Conservation (phyloP, 2,797 vertebrate genomes). For the Pampus argenteus region DNA sequence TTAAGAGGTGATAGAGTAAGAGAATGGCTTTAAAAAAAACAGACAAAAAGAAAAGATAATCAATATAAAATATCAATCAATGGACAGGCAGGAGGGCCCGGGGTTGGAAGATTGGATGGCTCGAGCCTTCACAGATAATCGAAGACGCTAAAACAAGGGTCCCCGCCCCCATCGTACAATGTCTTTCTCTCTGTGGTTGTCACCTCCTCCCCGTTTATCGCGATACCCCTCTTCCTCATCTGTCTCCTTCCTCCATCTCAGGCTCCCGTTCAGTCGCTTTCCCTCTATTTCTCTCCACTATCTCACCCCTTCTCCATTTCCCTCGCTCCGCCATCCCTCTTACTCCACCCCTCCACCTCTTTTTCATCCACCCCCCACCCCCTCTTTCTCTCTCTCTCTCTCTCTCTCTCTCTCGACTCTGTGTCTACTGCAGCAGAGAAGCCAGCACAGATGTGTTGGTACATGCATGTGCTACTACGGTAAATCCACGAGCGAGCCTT, state of each 20-base stretch:
- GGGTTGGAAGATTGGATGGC: constrained; percentile 60
- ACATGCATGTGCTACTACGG: constrained; percentile 63
- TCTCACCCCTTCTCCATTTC: constrained; percentile 73
- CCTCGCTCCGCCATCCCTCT: constrained; percentile 53
- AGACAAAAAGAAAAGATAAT: constrained; percentile 70
- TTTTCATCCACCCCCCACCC: constrained; percentile 36
- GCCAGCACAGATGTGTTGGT: constrained; percentile 75
- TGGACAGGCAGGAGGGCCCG: constrained; percentile 41
- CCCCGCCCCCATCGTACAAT: constrained; percentile 64
- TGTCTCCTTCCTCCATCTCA: constrained; percentile 30
- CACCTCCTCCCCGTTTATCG: constrained; percentile 54
- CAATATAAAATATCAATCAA: constrained; percentile 81
- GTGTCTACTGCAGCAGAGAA: constrained; percentile 83
- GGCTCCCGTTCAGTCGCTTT: constrained; percentile 42
- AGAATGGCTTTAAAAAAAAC: constrained; percentile 56
- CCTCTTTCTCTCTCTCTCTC: constrained; percentile 13
- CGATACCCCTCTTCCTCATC: constrained; percentile 29
- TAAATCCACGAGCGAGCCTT: constrained; percentile 49
- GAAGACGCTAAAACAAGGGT: constrained; percentile 73
- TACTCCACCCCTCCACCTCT: constrained; percentile 52
- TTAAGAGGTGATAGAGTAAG: constrained; percentile 22
- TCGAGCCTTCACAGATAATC: constrained; percentile 73
- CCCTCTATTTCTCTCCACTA: constrained; percentile 48
- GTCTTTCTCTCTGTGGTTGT: constrained; percentile 55
- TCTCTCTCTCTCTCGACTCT: constrained; percentile 67